phyloP scores from a whole-genome alignment of 2,888 invertebrate genomes.

The Morpho achilles region DNA sequence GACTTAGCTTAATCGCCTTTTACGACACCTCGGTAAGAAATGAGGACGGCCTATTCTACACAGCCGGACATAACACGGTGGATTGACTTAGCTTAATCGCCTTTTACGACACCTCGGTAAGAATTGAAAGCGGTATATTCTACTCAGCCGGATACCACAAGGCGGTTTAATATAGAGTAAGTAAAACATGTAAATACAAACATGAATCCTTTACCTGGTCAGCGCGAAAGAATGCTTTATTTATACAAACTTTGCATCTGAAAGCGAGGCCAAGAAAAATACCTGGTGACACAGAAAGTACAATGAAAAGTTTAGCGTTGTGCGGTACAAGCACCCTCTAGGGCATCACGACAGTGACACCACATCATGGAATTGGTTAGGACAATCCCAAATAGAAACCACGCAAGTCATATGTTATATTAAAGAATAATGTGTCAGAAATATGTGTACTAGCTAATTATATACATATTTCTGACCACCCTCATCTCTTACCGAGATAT shows the following conservation, averaged over 20 bases:
- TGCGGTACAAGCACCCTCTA: conserved; percentile 22
- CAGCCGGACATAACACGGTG: no score
- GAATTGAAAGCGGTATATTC: no score
- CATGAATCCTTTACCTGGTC: conserved; percentile 14
- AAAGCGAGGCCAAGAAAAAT: conserved; percentile 34
- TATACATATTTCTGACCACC: no score
- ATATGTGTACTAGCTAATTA: no score
- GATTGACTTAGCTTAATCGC: not conserved
- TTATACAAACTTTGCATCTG: conserved; percentile 23
- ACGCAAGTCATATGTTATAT: no score
- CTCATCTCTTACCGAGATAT: no score
- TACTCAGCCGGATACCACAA: no score
- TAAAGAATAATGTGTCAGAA: no score
- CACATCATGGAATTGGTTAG: conserved; percentile 6
- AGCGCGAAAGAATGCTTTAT: conserved; percentile 19
- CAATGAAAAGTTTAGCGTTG: conserved; percentile 34
- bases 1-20: not conserved
- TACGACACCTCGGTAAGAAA: no score
- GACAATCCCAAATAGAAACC: not conserved
- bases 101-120: no score
- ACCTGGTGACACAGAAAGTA: conserved; percentile 32
- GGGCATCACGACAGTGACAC: conserved; percentile 18
- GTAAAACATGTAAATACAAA: conserved; percentile 16
- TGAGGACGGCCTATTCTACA: no score
- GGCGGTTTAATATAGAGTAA: no score